Evolutionary conservation across 2,888 invertebrate species (phyloP).

Genomic region (Loripinus fragilis): DNA sequence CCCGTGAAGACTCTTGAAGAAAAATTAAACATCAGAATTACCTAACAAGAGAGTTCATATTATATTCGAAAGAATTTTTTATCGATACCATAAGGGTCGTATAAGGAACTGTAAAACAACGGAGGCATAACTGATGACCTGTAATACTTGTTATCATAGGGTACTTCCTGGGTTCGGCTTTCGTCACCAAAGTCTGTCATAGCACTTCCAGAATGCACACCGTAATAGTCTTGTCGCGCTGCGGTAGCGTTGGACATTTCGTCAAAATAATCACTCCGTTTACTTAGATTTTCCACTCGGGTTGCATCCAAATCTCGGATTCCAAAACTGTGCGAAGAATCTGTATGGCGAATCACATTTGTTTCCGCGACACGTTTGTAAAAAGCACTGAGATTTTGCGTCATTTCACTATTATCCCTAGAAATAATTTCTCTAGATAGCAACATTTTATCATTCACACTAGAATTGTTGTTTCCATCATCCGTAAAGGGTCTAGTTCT

Average conservation of each 20-base stretch:
- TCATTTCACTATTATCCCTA: neutral
- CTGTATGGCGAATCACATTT: slow-evolving; percentile 12
- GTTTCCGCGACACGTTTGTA: slow-evolving; percentile 11
- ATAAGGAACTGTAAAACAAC: slow-evolving; percentile 11
- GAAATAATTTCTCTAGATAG: neutral
- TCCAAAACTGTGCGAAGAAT: slow-evolving; percentile 10
- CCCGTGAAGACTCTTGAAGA: no score
- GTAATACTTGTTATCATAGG: slow-evolving; percentile 13
- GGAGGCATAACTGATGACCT: neutral
- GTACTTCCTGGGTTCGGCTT: slow-evolving; percentile 1
- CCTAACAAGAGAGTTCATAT: neutral
- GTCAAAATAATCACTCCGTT: slow-evolving; percentile 5
- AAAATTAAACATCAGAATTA: no score
- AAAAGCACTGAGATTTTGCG: neutral
- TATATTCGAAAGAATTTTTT: slow-evolving; percentile 1
- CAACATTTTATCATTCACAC: neutral
- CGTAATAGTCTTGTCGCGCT: neutral
- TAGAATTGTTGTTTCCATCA: neutral
- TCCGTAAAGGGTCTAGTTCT: neutral
- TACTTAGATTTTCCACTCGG: neutral
- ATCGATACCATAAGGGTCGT: slow-evolving; percentile 10
- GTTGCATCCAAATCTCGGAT: slow-evolving; percentile 7
- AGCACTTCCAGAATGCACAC: slow-evolving; percentile 1
- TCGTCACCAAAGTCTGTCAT: neutral
- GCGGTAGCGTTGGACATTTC: neutral